phyloP scores from a whole-genome alignment of 2,888 invertebrate species.

The Phengaris arion region DNA sequence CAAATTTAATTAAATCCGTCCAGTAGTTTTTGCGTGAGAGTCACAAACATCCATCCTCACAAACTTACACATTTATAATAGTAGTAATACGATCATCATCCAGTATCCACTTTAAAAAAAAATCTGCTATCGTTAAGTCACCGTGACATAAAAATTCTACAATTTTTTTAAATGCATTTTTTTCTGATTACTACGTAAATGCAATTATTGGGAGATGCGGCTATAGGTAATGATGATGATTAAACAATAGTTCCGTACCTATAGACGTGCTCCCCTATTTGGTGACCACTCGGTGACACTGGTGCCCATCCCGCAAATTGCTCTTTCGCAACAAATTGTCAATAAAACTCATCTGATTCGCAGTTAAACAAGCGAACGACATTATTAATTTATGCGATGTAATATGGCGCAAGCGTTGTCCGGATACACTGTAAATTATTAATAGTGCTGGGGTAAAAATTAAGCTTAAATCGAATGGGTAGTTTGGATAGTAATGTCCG shows the following conservation, averaged over 20 bases:
- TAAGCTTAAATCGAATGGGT: slow-evolving; percentile 79
- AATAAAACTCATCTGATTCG: slow-evolving; percentile 80
- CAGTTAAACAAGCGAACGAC: slow-evolving; percentile 79
- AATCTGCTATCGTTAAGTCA: too few relatives aligned
- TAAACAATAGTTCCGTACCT: slow-evolving; percentile 36
- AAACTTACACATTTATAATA: too few relatives aligned
- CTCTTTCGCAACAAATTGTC: slow-evolving; percentile 79
- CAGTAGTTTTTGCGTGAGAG: too few relatives aligned
- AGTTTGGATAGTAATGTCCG: slow-evolving; percentile 72
- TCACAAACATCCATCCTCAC: too few relatives aligned
- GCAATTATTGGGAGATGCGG: not conserved
- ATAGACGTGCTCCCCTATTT: slow-evolving; percentile 58
- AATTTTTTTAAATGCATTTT: too few relatives aligned
- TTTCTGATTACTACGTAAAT: not conserved
- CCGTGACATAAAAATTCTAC: too few relatives aligned
- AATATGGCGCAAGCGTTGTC: slow-evolving; percentile 77
- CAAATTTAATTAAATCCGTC: too few relatives aligned
- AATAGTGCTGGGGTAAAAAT: slow-evolving; percentile 79
- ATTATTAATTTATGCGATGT: slow-evolving; percentile 80
- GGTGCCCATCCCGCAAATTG: slow-evolving; percentile 77
- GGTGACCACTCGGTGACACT: slow-evolving; percentile 74
- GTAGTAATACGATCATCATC: too few relatives aligned
- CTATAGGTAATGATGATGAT: slow-evolving; percentile 20
- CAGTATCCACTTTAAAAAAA: too few relatives aligned
- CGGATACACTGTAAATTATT: slow-evolving; percentile 78